Evolutionary conservation across 2,888 invertebrate genomes (phyloP).

Genomic region (Cheilosia vernalis): DNA sequence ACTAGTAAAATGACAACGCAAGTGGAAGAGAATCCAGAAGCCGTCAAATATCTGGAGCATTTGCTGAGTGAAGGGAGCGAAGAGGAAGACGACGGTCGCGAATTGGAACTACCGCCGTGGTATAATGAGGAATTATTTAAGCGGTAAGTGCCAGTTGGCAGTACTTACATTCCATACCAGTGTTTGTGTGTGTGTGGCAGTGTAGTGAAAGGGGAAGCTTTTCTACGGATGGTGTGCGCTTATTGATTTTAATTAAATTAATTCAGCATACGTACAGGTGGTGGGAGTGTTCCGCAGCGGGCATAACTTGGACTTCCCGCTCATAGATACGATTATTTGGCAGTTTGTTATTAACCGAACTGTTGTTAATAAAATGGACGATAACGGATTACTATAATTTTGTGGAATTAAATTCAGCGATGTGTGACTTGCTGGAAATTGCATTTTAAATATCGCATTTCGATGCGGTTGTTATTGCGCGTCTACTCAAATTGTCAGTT

Average conservation of each 20-base stretch:
- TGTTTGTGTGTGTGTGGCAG: neutral
- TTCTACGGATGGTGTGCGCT: neutral
- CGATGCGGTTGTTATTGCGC: too few species aligned
- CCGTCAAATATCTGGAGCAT: conserved; percentile 80
- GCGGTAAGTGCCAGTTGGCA: conserved; percentile 83
- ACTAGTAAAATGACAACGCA: conserved; percentile 11
- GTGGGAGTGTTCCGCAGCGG: too few species aligned
- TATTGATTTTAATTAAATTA: neutral
- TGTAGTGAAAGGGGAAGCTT: neutral
- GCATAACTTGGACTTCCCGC: too few species aligned
- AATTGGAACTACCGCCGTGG: conserved; percentile 86
- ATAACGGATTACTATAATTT: too few species aligned
- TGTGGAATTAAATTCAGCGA: too few species aligned
- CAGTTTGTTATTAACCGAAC: too few species aligned
- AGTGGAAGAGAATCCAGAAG: conserved; percentile 73
- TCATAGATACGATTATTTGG: too few species aligned
- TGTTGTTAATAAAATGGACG: too few species aligned
- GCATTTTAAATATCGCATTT: too few species aligned
- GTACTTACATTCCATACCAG: neutral
- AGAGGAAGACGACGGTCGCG: conserved; percentile 80
- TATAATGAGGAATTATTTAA: conserved; percentile 88
- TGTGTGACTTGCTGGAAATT: too few species aligned
- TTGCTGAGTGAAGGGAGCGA: conserved; percentile 79
- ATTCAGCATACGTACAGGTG: neutral
- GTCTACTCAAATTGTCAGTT: too few species aligned